Evolutionary conservation across 1,140 invertebrate species (phyloP).

Genomic region (Drosophila pruinosa): DNA sequence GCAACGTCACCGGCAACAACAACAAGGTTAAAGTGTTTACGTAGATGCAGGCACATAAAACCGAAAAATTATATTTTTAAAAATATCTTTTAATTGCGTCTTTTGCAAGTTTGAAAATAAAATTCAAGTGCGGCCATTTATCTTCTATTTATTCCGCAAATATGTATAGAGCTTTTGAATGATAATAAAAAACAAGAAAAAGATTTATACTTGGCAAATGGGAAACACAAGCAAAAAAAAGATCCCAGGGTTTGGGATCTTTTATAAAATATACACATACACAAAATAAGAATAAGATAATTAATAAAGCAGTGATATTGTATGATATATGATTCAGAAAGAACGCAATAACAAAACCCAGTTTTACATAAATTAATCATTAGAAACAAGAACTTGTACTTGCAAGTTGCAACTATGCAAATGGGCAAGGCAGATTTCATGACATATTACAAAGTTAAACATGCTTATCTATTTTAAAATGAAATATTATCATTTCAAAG

Average conservation of each 20-base stretch:
- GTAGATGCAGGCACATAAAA: neutral
- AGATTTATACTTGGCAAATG: slow-evolving; percentile 29
- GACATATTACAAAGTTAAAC: neutral
- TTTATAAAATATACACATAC: neutral
- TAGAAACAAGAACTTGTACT: neutral
- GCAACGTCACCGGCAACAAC: slow-evolving; percentile 8
- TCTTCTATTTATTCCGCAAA: slow-evolving; percentile 52
- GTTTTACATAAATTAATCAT: neutral
- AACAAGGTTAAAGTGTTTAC: slow-evolving; percentile 2
- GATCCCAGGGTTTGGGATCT: neutral
- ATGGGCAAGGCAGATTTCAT: neutral
- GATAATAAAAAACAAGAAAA: neutral
- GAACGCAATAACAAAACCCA: neutral
- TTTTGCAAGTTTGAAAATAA: slow-evolving; percentile 3
- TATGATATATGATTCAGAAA: neutral
- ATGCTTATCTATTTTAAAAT: neutral
- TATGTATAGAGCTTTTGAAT: slow-evolving; percentile 27
- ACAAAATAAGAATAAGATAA: neutral
- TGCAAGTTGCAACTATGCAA: slow-evolving; percentile 12
- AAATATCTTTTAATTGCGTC: slow-evolving; percentile 8
- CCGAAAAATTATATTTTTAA: neutral
- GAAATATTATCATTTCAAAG: neutral
- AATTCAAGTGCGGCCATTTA: slow-evolving; percentile 5
- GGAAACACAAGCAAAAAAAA: slow-evolving; percentile 3
- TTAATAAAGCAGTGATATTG: neutral